These are phyloP conservation scores for Coecobrya sp. DNA, from an alignment of 2,888 invertebrate genomes.

Conservation along the genomic window DNA sequence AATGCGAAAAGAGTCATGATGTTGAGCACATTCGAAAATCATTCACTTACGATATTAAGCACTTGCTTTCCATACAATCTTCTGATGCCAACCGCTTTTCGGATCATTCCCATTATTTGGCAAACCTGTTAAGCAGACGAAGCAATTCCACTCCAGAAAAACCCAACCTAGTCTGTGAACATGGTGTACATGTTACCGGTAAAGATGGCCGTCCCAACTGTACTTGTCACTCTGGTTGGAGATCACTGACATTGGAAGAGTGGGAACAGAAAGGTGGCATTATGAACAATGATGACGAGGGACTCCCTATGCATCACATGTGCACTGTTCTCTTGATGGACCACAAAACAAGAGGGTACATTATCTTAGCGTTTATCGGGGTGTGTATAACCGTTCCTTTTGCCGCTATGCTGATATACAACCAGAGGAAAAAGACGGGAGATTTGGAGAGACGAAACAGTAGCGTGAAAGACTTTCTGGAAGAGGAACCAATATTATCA, in stretches of 20 bases:
- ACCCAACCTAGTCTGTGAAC: neutral
- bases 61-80: neutral
- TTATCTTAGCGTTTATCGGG: neutral
- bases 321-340: constrained; percentile 17
- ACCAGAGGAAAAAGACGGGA: neutral
- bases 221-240: constrained; percentile 61
- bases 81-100: neutral
- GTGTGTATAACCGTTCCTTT: neutral
- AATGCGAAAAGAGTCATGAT: constrained; percentile 31
- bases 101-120: neutral
- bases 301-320: neutral
- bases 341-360: neutral
- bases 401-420: neutral
- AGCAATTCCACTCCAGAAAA: neutral
- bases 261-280: constrained; percentile 54
- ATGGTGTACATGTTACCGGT: constrained; percentile 14
- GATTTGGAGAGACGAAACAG: neutral
- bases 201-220: constrained; percentile 41
- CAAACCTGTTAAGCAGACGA: neutral
- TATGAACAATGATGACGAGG: neutral
- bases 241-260: constrained; percentile 50
- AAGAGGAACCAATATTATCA: neutral
- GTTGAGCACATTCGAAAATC: neutral
- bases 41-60: constrained; percentile 20
- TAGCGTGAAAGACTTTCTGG: neutral